These are phyloP conservation scores for Martes flavigula DNA, from an alignment of 2,797 vertebrate species.

Conservation along the genomic window DNA sequence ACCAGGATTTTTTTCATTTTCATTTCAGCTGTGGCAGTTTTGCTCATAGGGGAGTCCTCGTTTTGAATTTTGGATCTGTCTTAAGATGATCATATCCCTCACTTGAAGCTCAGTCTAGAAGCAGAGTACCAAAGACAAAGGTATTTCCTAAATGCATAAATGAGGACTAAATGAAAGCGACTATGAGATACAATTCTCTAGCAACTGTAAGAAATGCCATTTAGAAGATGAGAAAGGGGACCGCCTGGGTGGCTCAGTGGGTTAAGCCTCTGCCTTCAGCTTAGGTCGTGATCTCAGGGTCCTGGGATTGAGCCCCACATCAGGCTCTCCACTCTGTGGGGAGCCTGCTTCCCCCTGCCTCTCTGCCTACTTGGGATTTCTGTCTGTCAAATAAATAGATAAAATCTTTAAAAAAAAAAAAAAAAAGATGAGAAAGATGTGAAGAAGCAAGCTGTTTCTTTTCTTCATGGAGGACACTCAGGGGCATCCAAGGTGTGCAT, in stretches of 20 bases:
- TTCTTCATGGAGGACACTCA: background rate
- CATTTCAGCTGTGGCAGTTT: background rate
- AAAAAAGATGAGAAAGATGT: background rate
- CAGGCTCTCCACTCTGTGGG: too few species aligned
- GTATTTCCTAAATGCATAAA: background rate
- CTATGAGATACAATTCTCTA: background rate
- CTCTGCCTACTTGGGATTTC: too few species aligned
- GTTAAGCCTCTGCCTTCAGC: too few species aligned
- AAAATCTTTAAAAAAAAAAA: too few species aligned
- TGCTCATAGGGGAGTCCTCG: background rate
- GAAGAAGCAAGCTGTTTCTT: background rate
- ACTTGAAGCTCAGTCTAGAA: background rate
- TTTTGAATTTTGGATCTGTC: constrained; percentile 28
- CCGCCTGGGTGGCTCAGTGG: too few species aligned
- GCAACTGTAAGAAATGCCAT: background rate
- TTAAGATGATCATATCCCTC: background rate
- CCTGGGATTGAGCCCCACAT: too few species aligned
- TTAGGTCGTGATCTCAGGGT: too few species aligned
- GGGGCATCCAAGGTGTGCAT: background rate
- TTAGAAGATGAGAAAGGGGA: background rate
- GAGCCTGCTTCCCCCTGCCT: too few species aligned
- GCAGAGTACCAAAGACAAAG: background rate
- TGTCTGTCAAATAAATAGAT: too few species aligned
- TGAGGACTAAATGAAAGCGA: background rate
- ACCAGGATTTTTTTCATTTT: background rate